Evolutionary conservation across 2,113 vertebrate species (phyloP), one percentile per base, ranked within the genome.

Genomic region (Donacobius atricapilla): DNA sequence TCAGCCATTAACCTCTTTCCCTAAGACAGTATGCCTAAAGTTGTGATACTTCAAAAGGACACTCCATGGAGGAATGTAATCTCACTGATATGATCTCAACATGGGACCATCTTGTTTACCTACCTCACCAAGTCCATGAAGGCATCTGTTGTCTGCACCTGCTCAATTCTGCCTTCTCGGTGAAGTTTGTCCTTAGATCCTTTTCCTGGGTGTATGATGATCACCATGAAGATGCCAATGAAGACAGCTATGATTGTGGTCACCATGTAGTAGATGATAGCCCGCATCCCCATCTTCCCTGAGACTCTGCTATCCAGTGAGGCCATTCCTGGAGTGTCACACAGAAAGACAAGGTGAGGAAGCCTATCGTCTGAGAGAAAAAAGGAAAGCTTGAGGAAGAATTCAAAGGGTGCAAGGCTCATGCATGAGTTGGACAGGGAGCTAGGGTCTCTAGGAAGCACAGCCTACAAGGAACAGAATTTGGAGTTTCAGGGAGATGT

Each of bases 91-190:
- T 0, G 5, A 20, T 61, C 28, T 83, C 61, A 85, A 48, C 15
- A n/a, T 7, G 37, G 61, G n/a, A 45, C 72, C 50, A 33, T 10
- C 71, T 83, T 63, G 44, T 73, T 87, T 54, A 80, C 96, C 78
- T 85, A 99, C 99, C 99, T 99, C 96, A 99, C 98, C 78, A 99
- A 97, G 92, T 99, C 99, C 98, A 99, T 98, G 96, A 99, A 99
- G 82, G 99, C 99, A 72, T 99, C 99, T 9, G 98, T 98, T 11
- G 99, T 98, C 79, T 99, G 99, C 66, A 99, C 95, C 31, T 98
- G 98, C 95, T 99, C 99, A 16, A 98, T 98, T 40, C 98, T 98
- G 57, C 98, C 98, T 60, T 97, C 97, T 19, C 97, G 91, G 80
- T 98, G 93, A 33, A 98, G 98, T 28, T 98, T 98, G 58, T 99